A percentile compares a stretch with the other conserved stretches of the same genome.
Evolutionary conservation across 1,140 invertebrate genomes (phyloP).

Genomic region (Mylabris phalerata): DNA sequence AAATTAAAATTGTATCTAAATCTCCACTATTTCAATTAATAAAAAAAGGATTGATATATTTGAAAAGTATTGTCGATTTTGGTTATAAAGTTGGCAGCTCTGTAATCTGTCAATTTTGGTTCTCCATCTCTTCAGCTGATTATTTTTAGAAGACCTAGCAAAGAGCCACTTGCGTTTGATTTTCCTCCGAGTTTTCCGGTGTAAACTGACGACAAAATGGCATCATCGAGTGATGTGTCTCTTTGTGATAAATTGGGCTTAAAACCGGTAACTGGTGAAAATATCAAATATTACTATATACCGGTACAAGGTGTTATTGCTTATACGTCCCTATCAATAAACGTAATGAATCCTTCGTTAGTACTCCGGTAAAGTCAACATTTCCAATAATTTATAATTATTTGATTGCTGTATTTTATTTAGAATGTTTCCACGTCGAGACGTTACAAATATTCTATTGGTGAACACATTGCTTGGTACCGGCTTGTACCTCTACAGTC

Average conservation of each 20-base stretch:
- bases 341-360: conserved; percentile 60
- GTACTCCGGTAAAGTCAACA: conserved; percentile 45
- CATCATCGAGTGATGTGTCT: conserved; percentile 15
- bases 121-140: too few relatives aligned
- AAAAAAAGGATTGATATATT: too few relatives aligned
- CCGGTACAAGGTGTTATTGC: conserved; percentile 53
- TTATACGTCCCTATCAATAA: conserved; percentile 55
- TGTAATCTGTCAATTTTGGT: too few relatives aligned
- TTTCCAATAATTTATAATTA: neutral
- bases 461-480: conserved; percentile 51
- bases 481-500: conserved; percentile 56
- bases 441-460: conserved; percentile 54
- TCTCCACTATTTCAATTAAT: too few relatives aligned
- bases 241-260: conserved; percentile 48
- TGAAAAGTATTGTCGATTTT: too few relatives aligned
- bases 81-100: too few relatives aligned
- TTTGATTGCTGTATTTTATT: conserved; percentile 11
- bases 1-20: too few relatives aligned
- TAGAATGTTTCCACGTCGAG: conserved; percentile 52
- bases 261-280: conserved; percentile 52
- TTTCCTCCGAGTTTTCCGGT: neutral
- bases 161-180: neutral
- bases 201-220: conserved; percentile 4
- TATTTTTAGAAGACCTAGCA: neutral
- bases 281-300: conserved; percentile 54